A percentile compares a stretch with the other conserved stretches of the same genome.
Evolutionary conservation across 2,797 vertebrate genomes (phyloP).

Genomic region (Amblyraja radiata): DNA sequence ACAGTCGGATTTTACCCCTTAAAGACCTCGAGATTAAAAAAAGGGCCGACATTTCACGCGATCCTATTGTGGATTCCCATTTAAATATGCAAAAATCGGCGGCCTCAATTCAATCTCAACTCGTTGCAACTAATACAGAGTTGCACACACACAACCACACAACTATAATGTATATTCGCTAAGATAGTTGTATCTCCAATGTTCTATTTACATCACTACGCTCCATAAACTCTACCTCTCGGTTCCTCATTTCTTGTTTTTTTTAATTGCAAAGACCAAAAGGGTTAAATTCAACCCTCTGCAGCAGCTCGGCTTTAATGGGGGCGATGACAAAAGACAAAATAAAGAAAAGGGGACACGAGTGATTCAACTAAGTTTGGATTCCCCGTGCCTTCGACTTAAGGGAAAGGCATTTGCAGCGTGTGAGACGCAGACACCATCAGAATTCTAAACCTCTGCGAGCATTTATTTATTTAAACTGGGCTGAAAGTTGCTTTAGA

Average conservation of each 20-base stretch:
- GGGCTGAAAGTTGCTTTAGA: conserved; percentile 61
- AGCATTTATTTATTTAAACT: conserved; percentile 60
- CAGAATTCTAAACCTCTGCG: background rate
- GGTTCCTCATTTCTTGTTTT: too few relatives aligned
- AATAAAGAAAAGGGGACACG: background rate
- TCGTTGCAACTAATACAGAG: background rate
- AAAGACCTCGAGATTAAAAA: background rate
- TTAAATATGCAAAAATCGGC: conserved; percentile 32
- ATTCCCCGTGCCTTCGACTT: background rate
- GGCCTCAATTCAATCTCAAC: background rate
- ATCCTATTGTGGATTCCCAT: conserved; percentile 15
- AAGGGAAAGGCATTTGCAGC: background rate
- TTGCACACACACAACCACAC: background rate
- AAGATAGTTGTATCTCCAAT: background rate
- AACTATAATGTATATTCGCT: background rate
- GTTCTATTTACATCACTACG: background rate
- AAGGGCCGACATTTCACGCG: conserved; percentile 17
- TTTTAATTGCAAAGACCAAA: background rate
- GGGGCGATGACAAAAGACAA: background rate
- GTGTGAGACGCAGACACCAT: background rate
- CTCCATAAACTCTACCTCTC: background rate
- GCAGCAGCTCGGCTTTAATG: background rate
- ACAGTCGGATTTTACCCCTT: conserved; percentile 43
- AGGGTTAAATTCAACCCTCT: conserved; percentile 13
- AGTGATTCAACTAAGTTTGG: conserved; percentile 20